A percentile compares a stretch with the other conserved stretches of the same genome.
Evolutionary conservation across 35 echinoderm and acorn worm genomes (phyloP).

Genomic region (Ophiothrix spiculata): DNA sequence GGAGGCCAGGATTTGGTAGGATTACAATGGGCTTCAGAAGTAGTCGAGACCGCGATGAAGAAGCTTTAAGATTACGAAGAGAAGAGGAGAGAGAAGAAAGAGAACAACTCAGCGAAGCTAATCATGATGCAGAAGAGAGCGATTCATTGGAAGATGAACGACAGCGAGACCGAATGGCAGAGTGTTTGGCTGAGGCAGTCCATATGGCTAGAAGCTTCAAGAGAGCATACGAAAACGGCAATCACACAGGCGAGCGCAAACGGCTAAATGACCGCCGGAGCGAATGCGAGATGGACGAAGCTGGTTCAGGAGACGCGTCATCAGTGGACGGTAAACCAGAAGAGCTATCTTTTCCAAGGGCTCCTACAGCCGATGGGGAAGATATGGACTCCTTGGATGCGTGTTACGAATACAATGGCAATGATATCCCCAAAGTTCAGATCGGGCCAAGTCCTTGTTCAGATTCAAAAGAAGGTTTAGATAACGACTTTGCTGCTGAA

Average conservation of each 20-base stretch:
- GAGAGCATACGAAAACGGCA: conserved; percentile 69
- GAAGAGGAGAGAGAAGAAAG: conserved; percentile 14
- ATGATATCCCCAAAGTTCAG: too few relatives aligned
- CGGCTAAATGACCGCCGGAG: conserved; percentile 72
- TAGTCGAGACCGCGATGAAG: background rate
- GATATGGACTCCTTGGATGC: background rate
- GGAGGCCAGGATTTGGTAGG: background rate
- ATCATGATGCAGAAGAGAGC: conserved; percentile 18
- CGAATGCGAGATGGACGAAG: conserved; percentile 68
- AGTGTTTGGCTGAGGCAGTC: conserved; percentile 29
- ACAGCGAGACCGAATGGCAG: conserved; percentile 33
- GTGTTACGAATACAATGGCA: background rate
- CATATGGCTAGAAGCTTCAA: conserved; percentile 51
- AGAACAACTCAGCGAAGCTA: background rate
- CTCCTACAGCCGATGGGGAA: background rate
- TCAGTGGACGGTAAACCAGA: conserved; percentile 11
- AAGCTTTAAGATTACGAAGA: background rate
- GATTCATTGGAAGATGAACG: conserved; percentile 43
- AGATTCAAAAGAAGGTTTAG: background rate
- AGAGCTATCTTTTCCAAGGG: background rate
- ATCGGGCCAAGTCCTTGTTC: too few relatives aligned
- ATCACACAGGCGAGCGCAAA: conserved; percentile 54
- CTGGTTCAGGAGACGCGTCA: background rate
- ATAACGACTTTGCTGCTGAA: background rate
- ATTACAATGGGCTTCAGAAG: background rate